Evolutionary conservation across 53 echinoderm and acorn worm genomes (phyloP).

Genomic region (Holothuria scabra): DNA sequence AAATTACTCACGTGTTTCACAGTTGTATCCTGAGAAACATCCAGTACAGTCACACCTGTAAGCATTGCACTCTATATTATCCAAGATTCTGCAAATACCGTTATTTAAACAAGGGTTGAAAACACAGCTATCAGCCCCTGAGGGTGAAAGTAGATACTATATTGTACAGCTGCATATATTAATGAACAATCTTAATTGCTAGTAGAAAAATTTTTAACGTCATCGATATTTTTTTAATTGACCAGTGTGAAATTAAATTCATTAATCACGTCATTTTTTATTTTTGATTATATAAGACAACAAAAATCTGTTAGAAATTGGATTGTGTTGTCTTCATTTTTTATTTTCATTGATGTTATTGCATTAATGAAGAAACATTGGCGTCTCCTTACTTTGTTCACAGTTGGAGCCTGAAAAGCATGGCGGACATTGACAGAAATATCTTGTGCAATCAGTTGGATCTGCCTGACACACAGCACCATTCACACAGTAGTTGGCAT

Average conservation of each 20-base stretch:
- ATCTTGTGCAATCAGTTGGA: slow-evolving; percentile 54
- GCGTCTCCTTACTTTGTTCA: slow-evolving; percentile 49
- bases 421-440: slow-evolving; percentile 60
- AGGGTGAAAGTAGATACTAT: neutral
- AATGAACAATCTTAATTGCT: too few relatives aligned
- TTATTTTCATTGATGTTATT: too few relatives aligned
- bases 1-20: slow-evolving; percentile 57
- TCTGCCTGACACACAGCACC: slow-evolving; percentile 61
- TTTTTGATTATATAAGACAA: too few relatives aligned
- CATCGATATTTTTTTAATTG: too few relatives aligned
- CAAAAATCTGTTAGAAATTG: too few relatives aligned
- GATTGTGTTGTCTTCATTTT: too few relatives aligned
- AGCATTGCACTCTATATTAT: slow-evolving; percentile 53
- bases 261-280: too few relatives aligned
- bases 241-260: too few relatives aligned
- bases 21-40: slow-evolving; percentile 67
- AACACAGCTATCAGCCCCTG: slow-evolving; percentile 57
- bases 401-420: slow-evolving; percentile 67
- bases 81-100: slow-evolving; percentile 41
- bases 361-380: too few relatives aligned
- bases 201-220: too few relatives aligned
- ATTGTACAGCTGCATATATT: too few relatives aligned
- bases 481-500: slow-evolving; percentile 56
- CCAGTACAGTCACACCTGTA: slow-evolving; percentile 63
- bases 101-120: slow-evolving; percentile 63